Evolutionary conservation across 2,797 vertebrate species (phyloP).

Genomic region (Sphenodon punctatus): DNA sequence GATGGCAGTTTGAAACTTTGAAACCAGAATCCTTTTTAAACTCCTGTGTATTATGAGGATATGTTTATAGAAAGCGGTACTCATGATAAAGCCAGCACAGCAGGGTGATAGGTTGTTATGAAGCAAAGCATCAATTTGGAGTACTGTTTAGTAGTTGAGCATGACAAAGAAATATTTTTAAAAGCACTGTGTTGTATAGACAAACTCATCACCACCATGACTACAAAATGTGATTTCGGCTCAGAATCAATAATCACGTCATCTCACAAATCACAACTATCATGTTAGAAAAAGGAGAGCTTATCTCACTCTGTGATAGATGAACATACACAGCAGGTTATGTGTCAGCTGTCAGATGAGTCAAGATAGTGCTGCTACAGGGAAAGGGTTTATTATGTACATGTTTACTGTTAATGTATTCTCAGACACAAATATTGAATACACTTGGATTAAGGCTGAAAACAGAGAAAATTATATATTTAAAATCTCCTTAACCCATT

Average conservation of each 20-base stretch:
- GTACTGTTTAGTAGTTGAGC: background rate
- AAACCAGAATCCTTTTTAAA: background rate
- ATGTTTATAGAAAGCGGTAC: background rate
- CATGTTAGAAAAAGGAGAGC: background rate
- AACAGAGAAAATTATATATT: background rate
- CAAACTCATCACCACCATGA: background rate
- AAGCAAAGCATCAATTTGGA: background rate
- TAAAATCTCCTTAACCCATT: background rate
- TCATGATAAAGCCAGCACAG: background rate
- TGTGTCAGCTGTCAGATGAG: background rate
- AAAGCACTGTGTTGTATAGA: background rate
- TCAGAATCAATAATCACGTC: background rate
- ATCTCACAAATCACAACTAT: constrained; percentile 6
- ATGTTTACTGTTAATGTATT: background rate
- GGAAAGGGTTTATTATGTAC: background rate
- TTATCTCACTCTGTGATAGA: background rate
- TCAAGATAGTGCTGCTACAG: background rate
- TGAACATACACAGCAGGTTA: background rate
- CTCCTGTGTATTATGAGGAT: background rate
- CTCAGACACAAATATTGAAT: background rate
- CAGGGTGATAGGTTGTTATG: background rate
- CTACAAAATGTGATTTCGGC: background rate
- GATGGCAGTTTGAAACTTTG: background rate
- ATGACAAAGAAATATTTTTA: background rate
- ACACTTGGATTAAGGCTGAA: background rate